Base-by-base conservation (phyloP, 2,113 vertebrate species). In the Calyptommatus sinebrachiatus region DNA sequence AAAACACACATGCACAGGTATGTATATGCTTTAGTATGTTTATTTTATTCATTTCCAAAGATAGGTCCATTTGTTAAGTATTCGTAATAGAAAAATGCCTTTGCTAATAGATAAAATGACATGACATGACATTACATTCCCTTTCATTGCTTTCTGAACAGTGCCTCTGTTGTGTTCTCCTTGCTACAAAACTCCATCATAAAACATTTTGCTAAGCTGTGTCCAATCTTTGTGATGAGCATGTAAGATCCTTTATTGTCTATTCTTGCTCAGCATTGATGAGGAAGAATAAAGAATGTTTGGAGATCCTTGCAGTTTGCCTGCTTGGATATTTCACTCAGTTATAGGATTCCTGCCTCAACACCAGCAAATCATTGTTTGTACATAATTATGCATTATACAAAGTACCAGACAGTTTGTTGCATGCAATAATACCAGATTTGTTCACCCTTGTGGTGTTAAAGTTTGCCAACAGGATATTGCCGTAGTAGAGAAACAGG, bases 1-100 rank as follows among this genome's bases (percentile, higher is more conserved):
- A 4, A 0, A 0, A 26, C 79, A 31, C 2, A 2, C 71, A 0
- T 35, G 0, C 0, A 0, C 35, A 21, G 1, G 2, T 10, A 0
- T 22, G 41, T 0, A 5, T 7, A 5, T 16, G 9, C 6, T 50
- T 61, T 60, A 22, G 29, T 41, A 31, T 53, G 29, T 20, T 29
- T 41, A 24, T 18, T 28, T 62, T 72, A 45, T 67, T 74, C 28
- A 68, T 31, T 70, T 11, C 12, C 26, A 48, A 46, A 73, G 46
- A 74, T 50, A n/a, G 57, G 8, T 29, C 3, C 18, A 24, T 60
- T n/a, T 45, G 57, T 73, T 41, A 70, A 70, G 62, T 73, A 70
- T 70, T 48, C 41, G 41, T 7, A 78, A 60, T 61, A 10, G 20
- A 29, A 14, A n/a, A 1, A 7, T 24, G 61, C 75, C 63, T 6